Base-by-base conservation (phyloP, 2,888 invertebrate species). In the Bellardia pandia region DNA sequence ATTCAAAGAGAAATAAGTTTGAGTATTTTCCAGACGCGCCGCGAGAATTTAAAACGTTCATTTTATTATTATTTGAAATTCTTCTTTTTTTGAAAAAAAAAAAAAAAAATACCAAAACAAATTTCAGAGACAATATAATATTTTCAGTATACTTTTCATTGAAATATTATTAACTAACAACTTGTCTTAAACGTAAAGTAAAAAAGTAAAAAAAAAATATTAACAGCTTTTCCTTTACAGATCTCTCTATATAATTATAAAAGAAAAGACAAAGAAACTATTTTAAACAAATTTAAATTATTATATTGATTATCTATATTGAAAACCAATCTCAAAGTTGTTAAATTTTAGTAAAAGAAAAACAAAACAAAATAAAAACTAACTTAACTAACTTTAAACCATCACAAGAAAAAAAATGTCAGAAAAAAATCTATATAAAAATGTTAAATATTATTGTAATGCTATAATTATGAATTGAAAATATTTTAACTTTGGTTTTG, bases 121-220 rank as follows among this genome's bases (percentile, higher is more conserved):
- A 78, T 48, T 58, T 60, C 51, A 48, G 40, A 78, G 78, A 84
- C 84, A 78, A 84, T 76, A 71, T 62, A 72, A 48, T 72, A 85
- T 80, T 74, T 81, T 85, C 71, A 58, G 42, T 69, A 85, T 83
- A 83, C 13, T 82, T 64, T 77, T 83, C 45, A 72, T 83, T 88
- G 89, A 90, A 87, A 89, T 89, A 89, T 90, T 58, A 71, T 82
- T 68, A 76, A 69, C 37, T 23, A 23, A 45, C 45, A 45, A 71
- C 11, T 77, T 66, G 77, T 84, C 78, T 83, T 71, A 16, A 71
- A 68, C 62, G 45, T 77, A 76, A 62, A 68, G 9, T 23, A 37
- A 64, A 68, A 79, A 71, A 5, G 8, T 48, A 42, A 40, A 60
- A 37, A 51, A 66, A 68, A 72, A 75, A 40, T 58, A 72, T 45